phyloP scores from a whole-genome alignment of 1,140 invertebrate species.

The Heliconius hermathena region DNA sequence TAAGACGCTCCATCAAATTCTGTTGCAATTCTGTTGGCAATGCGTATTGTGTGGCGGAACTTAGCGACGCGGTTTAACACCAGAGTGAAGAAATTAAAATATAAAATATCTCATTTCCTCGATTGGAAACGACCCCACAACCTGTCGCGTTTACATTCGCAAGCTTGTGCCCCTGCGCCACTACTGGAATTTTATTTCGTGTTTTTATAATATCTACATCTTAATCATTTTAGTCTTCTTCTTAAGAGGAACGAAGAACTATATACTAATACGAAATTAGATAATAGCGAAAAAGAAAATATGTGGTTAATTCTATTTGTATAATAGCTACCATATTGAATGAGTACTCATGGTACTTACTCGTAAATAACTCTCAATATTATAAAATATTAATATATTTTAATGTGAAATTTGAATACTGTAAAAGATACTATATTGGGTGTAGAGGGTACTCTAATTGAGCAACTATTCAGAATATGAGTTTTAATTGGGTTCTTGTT shows the following conservation, averaged over 20 bases:
- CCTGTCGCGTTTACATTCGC: no score
- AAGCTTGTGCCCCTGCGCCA: no score
- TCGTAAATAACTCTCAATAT: neutral
- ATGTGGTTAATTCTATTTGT: neutral
- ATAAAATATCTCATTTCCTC: no score
- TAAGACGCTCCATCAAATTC: no score
- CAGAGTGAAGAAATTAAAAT: no score
- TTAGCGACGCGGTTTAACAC: no score
- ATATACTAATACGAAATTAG: neutral
- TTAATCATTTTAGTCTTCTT: no score
- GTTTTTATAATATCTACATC: no score
- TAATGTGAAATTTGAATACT: neutral
- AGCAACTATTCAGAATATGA: constrained; percentile 66
- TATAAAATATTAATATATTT: neutral
- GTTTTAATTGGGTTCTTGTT: constrained; percentile 70
- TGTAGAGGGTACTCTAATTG: constrained; percentile 42
- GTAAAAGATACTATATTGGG: neutral
- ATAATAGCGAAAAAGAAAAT: neutral
- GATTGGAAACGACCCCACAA: no score
- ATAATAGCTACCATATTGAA: neutral
- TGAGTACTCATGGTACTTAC: neutral
- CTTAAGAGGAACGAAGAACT: neutral
- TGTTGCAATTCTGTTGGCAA: no score
- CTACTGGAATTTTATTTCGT: no score
- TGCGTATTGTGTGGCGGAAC: no score